Base-by-base conservation (phyloP, 2,797 vertebrate species). In the Enoplosus armatus region DNA sequence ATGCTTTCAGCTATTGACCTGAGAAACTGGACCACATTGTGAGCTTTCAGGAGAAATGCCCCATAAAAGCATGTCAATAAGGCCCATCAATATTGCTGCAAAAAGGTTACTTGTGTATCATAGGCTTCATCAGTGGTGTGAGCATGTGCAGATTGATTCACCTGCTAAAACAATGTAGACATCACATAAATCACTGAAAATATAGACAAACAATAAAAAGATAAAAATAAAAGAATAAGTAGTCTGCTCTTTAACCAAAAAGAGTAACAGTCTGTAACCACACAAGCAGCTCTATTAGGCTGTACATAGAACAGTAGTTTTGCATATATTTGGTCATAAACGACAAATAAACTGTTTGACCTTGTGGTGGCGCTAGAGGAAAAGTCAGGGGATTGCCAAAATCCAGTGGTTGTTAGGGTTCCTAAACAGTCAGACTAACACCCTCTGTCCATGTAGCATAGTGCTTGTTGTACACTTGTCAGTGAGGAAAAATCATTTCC, bases 1-100 rank as follows among this genome's bases (percentile, higher is more conserved):
- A 89, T 69, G 84, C 85, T 92, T 87, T 88, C 71, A 84, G 80
- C 86, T 83, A 85, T 77, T 90, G 91, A 91, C 89, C 85, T 71
- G 67, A 80, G 60, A 85, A 84, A 79, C 60, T 50, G 73, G 79
- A 80, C 83, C 75, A 72, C 79, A 80, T 60, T 41, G 71, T 69
- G 84, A 77, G 83, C 90, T 66, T 84, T 90, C 77, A 69, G 72
- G 83, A 86, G 85, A 87, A 86, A 85, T 85, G 73, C 45, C 56
- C 65, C 66, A 72, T 91, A 81, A 84, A 81, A 85, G 77, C 78
- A 70, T 75, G 79, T 91, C 86, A 82, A 77, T 76, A 81, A 56
- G 60, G 47, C 2, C 71, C 77, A 70, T 86, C 86, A 85, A 60
- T 86, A 85, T 51, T 6, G 64, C 55, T 65, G 33, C 48, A 29